Evolutionary conservation across 2,113 vertebrate species (phyloP).

Genomic region (Vanacampus margaritifer): DNA sequence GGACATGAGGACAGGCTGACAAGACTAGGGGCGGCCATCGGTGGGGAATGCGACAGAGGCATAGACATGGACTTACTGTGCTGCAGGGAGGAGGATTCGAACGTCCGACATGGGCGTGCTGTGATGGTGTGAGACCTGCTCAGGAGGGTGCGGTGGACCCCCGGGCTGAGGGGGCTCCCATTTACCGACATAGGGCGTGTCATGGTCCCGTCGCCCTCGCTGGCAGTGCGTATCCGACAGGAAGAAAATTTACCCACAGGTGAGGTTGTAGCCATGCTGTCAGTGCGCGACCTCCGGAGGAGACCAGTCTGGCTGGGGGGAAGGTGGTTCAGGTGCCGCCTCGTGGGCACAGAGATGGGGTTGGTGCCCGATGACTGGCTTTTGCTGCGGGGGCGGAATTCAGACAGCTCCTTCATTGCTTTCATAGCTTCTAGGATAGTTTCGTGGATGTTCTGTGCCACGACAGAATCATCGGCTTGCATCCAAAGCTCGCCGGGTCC

Average conservation of each 20-base stretch:
- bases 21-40: constrained; percentile 75
- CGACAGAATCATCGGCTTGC: constrained; percentile 96
- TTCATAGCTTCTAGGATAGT: constrained; percentile 97
- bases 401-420: constrained; percentile 93
- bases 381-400: constrained; percentile 95
- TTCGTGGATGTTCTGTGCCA: constrained; percentile 98
- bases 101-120: constrained; percentile 65
- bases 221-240: constrained; percentile 81
- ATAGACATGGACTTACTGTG: constrained; percentile 92
- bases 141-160: constrained; percentile 77
- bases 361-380: constrained; percentile 90
- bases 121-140: constrained; percentile 84
- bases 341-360: constrained; percentile 78
- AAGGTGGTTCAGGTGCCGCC: constrained; percentile 76
- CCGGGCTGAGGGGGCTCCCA: constrained; percentile 86
- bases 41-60: constrained; percentile 83
- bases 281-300: constrained; percentile 77
- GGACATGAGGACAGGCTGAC: constrained; percentile 79
- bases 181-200: constrained; percentile 76
- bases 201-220: constrained; percentile 80
- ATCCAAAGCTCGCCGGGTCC: constrained; percentile 98
- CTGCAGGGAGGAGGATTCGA: constrained; percentile 74
- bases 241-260: constrained; percentile 74
- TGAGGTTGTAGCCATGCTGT: constrained; percentile 75
- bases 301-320: constrained; percentile 84